A percentile compares a stretch with the other conserved stretches of the same genome.
Conservation (phyloP, 2,797 vertebrate genomes). For the Ambastaia sidthimunki region DNA sequence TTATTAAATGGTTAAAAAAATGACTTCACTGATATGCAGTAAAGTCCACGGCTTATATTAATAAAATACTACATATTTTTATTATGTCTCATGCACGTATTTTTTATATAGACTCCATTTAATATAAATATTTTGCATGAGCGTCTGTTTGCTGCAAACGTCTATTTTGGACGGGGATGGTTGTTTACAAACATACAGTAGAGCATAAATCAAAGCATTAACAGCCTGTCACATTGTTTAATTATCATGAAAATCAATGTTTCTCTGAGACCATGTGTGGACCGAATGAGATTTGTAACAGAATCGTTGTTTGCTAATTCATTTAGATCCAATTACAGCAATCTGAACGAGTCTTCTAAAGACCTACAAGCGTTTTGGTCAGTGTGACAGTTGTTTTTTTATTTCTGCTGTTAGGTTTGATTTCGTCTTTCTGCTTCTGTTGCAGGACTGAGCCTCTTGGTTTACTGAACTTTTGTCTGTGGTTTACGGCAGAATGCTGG, state of each 20-base stretch:
- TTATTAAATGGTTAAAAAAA: neutral
- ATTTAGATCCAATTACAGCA: slow-evolving; percentile 14
- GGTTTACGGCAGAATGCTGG: slow-evolving; percentile 50
- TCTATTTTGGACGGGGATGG: neutral
- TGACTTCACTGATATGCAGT: neutral
- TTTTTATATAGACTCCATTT: neutral
- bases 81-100: neutral
- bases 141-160: neutral
- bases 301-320: slow-evolving; percentile 3
- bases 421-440: slow-evolving; percentile 32
- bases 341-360: neutral
- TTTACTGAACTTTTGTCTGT: slow-evolving; percentile 54
- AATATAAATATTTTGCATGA: neutral
- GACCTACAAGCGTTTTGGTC: neutral
- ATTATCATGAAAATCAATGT: neutral
- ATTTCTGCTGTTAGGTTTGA: slow-evolving; percentile 15
- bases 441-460: slow-evolving; percentile 29
- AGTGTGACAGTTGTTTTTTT: neutral
- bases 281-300: slow-evolving; percentile 19
- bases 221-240: slow-evolving; percentile 15
- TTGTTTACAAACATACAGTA: slow-evolving; percentile 10
- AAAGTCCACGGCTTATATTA: neutral
- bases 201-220: slow-evolving; percentile 1
- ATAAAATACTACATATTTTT: neutral
- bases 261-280: neutral